These are phyloP conservation scores for Drosophila aldrichi DNA, from an alignment of 2,888 invertebrate species.

Conservation along the genomic window DNA sequence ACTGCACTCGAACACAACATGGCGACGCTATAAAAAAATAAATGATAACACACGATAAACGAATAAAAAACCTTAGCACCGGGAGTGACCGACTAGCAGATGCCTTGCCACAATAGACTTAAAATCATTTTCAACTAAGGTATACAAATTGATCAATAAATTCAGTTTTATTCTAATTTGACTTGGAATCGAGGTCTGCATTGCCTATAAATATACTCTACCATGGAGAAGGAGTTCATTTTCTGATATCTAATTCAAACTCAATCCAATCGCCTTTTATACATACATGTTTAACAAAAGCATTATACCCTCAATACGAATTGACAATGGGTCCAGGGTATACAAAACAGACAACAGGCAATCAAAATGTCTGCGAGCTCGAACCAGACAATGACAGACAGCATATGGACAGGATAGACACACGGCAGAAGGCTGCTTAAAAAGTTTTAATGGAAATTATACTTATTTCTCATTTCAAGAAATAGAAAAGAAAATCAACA, in stretches of 20 bases:
- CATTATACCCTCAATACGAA: not conserved
- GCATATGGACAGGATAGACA: constrained; percentile 58
- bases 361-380: constrained; percentile 68
- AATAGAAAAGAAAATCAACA: not conserved
- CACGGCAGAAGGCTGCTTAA: constrained; percentile 33
- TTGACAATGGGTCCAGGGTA: not conserved
- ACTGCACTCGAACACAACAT: constrained; percentile 43
- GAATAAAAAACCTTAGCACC: not conserved
- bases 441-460: constrained; percentile 7
- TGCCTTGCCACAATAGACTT: too few species aligned
- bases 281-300: too few species aligned
- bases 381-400: constrained; percentile 63
- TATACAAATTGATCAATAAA: too few species aligned
- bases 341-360: constrained; percentile 58
- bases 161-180: too few species aligned
- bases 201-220: not conserved
- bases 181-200: not conserved
- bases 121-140: too few species aligned
- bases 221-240: not conserved
- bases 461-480: not conserved
- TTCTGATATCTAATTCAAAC: not conserved
- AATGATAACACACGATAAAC: constrained; percentile 55
- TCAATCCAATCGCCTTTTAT: too few species aligned
- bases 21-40: constrained; percentile 48
- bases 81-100: not conserved